A percentile compares a stretch with the other conserved stretches of the same genome.
Conservation (phyloP, 2,888 invertebrate species). For the Parnassius mnemosyne region DNA sequence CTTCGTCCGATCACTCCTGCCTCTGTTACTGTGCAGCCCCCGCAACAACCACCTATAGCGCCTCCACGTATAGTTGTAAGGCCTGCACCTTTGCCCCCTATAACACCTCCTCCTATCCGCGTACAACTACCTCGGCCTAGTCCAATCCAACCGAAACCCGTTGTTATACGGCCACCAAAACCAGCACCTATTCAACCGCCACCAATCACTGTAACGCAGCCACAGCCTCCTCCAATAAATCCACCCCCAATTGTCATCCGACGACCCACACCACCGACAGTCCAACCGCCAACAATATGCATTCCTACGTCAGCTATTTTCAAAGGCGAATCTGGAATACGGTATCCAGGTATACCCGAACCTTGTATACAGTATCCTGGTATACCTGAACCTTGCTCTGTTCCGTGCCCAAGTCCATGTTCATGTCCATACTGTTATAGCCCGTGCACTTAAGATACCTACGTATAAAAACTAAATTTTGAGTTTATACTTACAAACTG, state of each 20-base stretch:
- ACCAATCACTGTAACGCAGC: constrained; percentile 40
- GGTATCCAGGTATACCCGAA: not conserved
- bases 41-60: constrained; percentile 40
- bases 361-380: not conserved
- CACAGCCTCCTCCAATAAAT: constrained; percentile 33
- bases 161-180: constrained; percentile 48
- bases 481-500: not conserved
- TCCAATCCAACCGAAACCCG: constrained; percentile 47
- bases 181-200: constrained; percentile 41
- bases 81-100: constrained; percentile 38
- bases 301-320: constrained; percentile 32
- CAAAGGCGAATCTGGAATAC: not conserved
- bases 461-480: not conserved
- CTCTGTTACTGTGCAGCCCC: constrained; percentile 45
- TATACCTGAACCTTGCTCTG: constrained; percentile 1
- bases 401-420: not conserved
- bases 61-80: constrained; percentile 49
- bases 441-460: not conserved
- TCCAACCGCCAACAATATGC: constrained; percentile 49
- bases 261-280: constrained; percentile 40
- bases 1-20: constrained; percentile 48
- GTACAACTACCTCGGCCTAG: constrained; percentile 46
- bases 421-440: not conserved
- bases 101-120: constrained; percentile 38
- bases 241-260: constrained; percentile 48